Evolutionary conservation across 2,113 vertebrate species (phyloP).

Genomic region (Oreotrochilus melanogaster): DNA sequence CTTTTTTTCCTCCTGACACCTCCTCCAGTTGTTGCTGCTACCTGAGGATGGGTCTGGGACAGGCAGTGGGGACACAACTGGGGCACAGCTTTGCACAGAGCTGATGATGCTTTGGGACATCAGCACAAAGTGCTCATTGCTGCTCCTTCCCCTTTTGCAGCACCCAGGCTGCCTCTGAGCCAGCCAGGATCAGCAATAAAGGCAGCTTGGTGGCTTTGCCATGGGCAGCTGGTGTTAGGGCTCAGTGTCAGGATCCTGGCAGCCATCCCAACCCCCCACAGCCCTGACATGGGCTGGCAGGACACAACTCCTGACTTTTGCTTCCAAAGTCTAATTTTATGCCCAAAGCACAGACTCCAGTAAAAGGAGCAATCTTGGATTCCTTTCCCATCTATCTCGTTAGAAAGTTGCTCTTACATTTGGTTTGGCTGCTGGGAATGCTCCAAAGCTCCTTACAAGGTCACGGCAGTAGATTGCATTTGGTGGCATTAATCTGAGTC

Average conservation of each 20-base stretch:
- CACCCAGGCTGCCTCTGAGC: constrained; percentile 22
- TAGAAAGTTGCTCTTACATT: not conserved
- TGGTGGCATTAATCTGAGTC: not conserved
- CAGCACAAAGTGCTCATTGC: not conserved
- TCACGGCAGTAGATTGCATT: not conserved
- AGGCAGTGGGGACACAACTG: not conserved
- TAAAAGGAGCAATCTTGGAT: not conserved
- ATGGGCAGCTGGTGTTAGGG: not conserved
- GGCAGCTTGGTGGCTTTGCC: not conserved
- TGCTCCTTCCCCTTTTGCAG: not conserved
- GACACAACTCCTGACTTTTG: not conserved
- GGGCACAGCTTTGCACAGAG: not conserved
- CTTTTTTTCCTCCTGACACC: not conserved
- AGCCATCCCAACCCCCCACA: not conserved
- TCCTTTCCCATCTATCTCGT: not conserved
- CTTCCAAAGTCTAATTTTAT: not conserved
- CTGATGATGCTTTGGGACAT: not conserved
- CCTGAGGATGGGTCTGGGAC: not conserved
- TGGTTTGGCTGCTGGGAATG: not conserved
- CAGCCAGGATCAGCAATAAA: constrained; percentile 39
- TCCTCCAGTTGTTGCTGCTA: not conserved
- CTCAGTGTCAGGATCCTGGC: not conserved
- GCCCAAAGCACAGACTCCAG: not conserved
- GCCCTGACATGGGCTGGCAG: not conserved
- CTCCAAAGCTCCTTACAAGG: not conserved